phyloP scores from a whole-genome alignment of 1,140 invertebrate genomes.

The Riptortus pedestris region DNA sequence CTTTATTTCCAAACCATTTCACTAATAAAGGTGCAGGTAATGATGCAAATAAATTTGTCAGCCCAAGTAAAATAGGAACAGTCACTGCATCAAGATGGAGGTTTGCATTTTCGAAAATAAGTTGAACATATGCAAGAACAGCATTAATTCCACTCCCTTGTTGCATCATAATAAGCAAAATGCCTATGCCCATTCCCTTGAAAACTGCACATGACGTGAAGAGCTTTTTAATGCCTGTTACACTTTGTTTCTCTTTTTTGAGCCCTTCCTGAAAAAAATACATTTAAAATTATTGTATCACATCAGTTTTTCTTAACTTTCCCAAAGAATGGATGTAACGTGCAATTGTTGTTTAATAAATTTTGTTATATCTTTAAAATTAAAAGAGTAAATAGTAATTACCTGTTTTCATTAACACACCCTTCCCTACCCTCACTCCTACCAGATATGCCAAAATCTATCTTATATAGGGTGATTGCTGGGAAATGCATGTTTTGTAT shows the following conservation, averaged over 20 bases:
- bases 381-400: no score
- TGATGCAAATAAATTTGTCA: constrained; percentile 14
- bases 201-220: background rate
- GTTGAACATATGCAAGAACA: constrained; percentile 16
- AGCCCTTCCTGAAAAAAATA: background rate
- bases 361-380: no score
- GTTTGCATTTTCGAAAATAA: constrained; percentile 17
- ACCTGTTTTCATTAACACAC: no score
- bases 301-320: no score
- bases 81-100: background rate
- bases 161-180: constrained; percentile 19
- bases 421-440: no score
- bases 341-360: no score
- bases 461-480: no score
- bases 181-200: constrained; percentile 1
- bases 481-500: no score
- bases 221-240: background rate
- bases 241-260: background rate
- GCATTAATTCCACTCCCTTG: constrained; percentile 23
- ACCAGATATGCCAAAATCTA: no score
- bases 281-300: background rate
- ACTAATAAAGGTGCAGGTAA: constrained; percentile 15
- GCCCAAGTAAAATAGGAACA: constrained; percentile 20
- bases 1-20: constrained; percentile 21
- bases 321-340: no score